Evolutionary conservation across 1,140 invertebrate genomes (phyloP).

Genomic region (Drosophila malerkotliana): DNA sequence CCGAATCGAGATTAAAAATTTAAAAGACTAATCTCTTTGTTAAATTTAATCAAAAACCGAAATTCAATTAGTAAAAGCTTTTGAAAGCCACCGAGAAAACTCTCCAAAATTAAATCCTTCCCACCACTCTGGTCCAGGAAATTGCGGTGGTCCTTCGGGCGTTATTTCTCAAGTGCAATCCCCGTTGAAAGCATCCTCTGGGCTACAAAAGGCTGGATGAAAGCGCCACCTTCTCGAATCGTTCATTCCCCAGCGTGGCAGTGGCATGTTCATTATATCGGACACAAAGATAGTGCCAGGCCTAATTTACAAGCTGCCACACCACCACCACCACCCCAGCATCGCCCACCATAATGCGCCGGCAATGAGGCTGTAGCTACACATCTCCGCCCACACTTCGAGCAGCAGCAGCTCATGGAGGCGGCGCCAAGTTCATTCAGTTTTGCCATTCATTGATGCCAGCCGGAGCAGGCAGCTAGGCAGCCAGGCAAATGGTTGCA

Average conservation of each 20-base stretch:
- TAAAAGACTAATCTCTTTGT: background rate
- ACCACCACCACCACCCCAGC: background rate
- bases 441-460: constrained; percentile 66
- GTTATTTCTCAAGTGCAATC: constrained; percentile 5
- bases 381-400: constrained; percentile 23
- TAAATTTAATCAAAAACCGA: background rate
- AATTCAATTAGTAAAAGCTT: constrained; percentile 2
- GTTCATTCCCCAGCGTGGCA: constrained; percentile 17
- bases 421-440: constrained; percentile 66
- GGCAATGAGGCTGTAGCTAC: constrained; percentile 22
- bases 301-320: constrained; percentile 64
- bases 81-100: background rate
- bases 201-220: constrained; percentile 16
- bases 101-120: constrained; percentile 8
- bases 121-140: constrained; percentile 5
- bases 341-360: constrained; percentile 46
- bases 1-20: background rate
- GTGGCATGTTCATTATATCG: constrained; percentile 57
- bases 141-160: background rate
- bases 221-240: constrained; percentile 18
- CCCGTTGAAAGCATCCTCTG: background rate
- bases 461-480: background rate
- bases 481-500: constrained; percentile 20
- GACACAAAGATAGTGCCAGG: constrained; percentile 35
- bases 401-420: constrained; percentile 11